Evolutionary conservation across 1,140 invertebrate species (phyloP).

Genomic region (Drosophila triauraria): DNA sequence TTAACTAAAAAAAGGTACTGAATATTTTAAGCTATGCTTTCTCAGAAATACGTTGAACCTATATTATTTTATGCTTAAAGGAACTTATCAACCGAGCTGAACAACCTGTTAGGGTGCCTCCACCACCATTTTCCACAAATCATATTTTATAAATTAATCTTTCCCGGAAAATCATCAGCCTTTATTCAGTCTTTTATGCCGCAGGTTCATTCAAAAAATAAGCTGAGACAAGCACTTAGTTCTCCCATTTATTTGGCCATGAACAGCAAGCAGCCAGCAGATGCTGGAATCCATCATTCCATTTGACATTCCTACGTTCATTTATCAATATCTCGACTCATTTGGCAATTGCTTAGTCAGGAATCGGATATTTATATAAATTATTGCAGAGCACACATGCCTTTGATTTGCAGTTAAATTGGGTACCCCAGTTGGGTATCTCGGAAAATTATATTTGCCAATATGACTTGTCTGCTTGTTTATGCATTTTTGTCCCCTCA

Average conservation of each 20-base stretch:
- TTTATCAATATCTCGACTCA: slow-evolving; percentile 26
- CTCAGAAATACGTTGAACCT: not conserved
- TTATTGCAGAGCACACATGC: slow-evolving; percentile 20
- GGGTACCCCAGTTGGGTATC: not conserved
- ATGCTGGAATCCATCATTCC: slow-evolving; percentile 15
- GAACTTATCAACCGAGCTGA: not conserved
- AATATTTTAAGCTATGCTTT: not conserved
- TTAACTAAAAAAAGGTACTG: not conserved
- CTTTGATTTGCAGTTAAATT: slow-evolving; percentile 24
- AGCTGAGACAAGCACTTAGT: slow-evolving; percentile 12
- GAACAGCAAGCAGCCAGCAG: slow-evolving; percentile 2
- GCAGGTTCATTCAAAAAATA: slow-evolving; percentile 1
- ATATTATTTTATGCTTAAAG: not conserved
- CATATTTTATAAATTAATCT: not conserved
- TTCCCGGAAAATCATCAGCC: not conserved
- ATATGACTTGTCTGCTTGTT: slow-evolving; percentile 26
- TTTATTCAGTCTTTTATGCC: slow-evolving; percentile 10
- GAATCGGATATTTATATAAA: slow-evolving; percentile 42
- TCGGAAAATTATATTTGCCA: slow-evolving; percentile 35
- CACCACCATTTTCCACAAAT: not conserved
- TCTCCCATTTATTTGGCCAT: slow-evolving; percentile 6
- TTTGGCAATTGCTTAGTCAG: slow-evolving; percentile 35
- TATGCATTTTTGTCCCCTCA: slow-evolving; percentile 16
- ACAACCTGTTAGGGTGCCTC: too few relatives aligned
- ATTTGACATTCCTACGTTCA: slow-evolving; percentile 3